Conservation (phyloP, 2,888 invertebrate genomes). For the Scotopteryx bipunctaria region DNA sequence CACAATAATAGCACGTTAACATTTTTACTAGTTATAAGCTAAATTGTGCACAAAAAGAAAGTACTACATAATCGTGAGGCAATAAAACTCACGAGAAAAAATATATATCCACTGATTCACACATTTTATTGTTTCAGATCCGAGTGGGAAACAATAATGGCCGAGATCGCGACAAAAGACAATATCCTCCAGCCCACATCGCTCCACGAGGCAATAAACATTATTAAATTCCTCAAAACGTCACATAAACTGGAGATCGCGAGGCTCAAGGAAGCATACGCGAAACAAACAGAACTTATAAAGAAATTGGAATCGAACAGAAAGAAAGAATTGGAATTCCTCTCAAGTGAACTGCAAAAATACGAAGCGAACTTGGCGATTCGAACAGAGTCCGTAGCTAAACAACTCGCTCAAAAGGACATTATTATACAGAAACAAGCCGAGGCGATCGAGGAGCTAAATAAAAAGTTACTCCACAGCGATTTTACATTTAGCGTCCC, state of each 20-base stretch:
- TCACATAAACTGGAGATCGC: slow-evolving; percentile 74
- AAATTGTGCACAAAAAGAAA: too few relatives aligned
- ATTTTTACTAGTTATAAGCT: too few relatives aligned
- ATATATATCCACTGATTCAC: slow-evolving; percentile 31
- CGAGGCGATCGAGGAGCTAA: slow-evolving; percentile 67
- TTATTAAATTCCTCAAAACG: slow-evolving; percentile 74
- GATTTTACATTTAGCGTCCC: slow-evolving; percentile 53
- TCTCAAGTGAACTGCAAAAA: slow-evolving; percentile 72
- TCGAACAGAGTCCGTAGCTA: slow-evolving; percentile 67
- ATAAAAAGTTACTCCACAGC: slow-evolving; percentile 56
- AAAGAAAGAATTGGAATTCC: slow-evolving; percentile 73
- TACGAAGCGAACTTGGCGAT: slow-evolving; percentile 73
- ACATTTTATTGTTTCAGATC: slow-evolving; percentile 58
- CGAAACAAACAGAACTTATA: slow-evolving; percentile 68
- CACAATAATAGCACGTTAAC: too few relatives aligned
- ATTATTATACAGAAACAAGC: slow-evolving; percentile 67
- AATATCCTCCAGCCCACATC: slow-evolving; percentile 66
- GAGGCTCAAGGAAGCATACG: slow-evolving; percentile 64
- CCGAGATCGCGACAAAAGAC: slow-evolving; percentile 55
- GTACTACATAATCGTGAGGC: background rate
- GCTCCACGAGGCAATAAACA: slow-evolving; percentile 75
- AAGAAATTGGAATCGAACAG: slow-evolving; percentile 74
- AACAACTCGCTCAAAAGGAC: slow-evolving; percentile 72
- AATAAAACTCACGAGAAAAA: slow-evolving; percentile 11
- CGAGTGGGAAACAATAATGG: slow-evolving; percentile 50